A percentile compares a stretch with the other conserved stretches of the same genome.
Evolutionary conservation across 2,113 vertebrate genomes (phyloP).

Genomic region (Amazona guildingii): DNA sequence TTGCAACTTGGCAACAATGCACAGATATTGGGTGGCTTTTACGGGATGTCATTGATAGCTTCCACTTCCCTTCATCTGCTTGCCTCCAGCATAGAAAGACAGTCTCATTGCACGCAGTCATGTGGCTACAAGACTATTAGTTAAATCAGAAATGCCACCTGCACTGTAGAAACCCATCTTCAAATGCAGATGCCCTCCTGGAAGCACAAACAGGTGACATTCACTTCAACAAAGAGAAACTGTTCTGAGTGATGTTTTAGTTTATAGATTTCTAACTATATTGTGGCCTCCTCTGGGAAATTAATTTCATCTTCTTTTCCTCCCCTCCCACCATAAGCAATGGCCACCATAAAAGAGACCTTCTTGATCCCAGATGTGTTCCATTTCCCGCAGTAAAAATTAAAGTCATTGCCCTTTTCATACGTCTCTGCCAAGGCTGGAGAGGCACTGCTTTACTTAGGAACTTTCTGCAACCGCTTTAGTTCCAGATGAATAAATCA

Average conservation of each 20-base stretch:
- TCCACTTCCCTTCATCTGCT: not conserved
- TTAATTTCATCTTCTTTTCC: not conserved
- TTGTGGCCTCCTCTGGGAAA: not conserved
- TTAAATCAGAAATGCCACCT: not conserved
- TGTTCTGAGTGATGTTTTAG: not conserved
- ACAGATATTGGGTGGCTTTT: not conserved
- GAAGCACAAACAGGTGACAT: not conserved
- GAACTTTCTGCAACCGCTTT: not conserved
- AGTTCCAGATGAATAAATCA: not conserved
- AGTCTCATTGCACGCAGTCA: not conserved
- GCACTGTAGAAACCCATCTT: not conserved
- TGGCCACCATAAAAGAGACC: not conserved
- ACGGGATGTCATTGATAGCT: not conserved
- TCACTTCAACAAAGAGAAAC: not conserved
- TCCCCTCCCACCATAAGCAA: not conserved
- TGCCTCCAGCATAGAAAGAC: not conserved
- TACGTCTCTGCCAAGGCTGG: not conserved
- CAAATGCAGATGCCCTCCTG: not conserved
- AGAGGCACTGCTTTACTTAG: not conserved
- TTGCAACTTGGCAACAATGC: not conserved
- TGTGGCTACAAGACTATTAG: not conserved
- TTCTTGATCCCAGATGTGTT: not conserved
- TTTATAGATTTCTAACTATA: not conserved
- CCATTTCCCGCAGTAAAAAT: slow-evolving; percentile 13
- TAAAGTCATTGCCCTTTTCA: not conserved